These are phyloP conservation scores for Hipparchia semele DNA, from an alignment of 2,888 invertebrate species.

Conservation along the genomic window DNA sequence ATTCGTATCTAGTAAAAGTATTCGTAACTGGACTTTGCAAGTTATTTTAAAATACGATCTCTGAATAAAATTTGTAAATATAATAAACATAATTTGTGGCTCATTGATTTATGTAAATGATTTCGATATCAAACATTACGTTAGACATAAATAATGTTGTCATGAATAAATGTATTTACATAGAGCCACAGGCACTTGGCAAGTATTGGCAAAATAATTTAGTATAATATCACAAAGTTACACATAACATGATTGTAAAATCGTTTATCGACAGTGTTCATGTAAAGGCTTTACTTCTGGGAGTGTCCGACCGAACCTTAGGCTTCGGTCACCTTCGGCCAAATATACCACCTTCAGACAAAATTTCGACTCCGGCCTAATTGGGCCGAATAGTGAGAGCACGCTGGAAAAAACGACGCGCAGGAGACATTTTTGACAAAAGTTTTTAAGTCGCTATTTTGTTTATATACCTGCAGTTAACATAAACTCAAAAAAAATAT, in stretches of 20 bases:
- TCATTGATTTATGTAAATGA: slow-evolving; percentile 17
- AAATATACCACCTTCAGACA: no score
- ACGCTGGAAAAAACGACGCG: no score
- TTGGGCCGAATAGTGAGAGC: no score
- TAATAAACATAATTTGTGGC: slow-evolving; percentile 1
- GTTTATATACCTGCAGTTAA: no score
- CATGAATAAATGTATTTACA: slow-evolving; percentile 15
- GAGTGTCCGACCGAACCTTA: no score
- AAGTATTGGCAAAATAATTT: neutral
- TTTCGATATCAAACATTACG: slow-evolving; percentile 11
- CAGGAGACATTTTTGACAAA: no score
- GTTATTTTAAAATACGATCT: neutral
- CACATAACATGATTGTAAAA: neutral
- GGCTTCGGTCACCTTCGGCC: no score
- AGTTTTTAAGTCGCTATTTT: no score
- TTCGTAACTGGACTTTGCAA: neutral
- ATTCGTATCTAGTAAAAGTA: neutral
- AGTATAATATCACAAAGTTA: neutral
- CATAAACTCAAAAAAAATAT: no score
- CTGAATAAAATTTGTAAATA: neutral
- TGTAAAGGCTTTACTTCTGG: neutral
- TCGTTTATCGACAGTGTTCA: neutral
- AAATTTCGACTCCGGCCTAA: no score
- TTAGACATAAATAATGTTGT: slow-evolving; percentile 16
- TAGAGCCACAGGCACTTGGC: slow-evolving; percentile 6